These are phyloP conservation scores for Cochlearius cochlearius DNA, from an alignment of 2,113 vertebrate species.

Conservation along the genomic window DNA sequence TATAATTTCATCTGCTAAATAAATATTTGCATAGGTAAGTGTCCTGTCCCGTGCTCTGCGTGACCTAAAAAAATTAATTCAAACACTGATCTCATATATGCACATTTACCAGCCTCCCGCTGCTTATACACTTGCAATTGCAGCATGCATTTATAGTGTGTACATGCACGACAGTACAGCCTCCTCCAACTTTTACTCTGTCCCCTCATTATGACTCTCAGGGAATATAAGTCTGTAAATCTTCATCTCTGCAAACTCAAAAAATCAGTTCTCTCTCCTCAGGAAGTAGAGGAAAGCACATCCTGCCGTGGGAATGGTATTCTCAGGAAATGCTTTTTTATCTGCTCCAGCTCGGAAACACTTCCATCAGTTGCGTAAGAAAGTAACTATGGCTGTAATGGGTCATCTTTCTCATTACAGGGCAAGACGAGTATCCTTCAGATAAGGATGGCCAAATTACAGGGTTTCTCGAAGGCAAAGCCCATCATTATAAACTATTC, in stretches of 20 bases:
- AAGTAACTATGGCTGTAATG: not conserved
- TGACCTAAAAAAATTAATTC: not conserved
- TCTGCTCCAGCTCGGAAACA: not conserved
- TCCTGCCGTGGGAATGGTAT: not conserved
- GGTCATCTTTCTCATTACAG: not conserved
- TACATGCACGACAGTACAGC: not conserved
- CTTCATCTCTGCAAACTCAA: not conserved
- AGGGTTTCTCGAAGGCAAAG: not conserved
- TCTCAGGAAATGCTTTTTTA: not conserved
- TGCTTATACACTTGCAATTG: not conserved
- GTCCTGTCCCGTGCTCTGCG: not conserved
- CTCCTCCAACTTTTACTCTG: not conserved
- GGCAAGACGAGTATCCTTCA: not conserved
- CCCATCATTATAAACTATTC: not conserved
- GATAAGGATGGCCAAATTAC: not conserved
- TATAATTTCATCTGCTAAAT: not conserved
- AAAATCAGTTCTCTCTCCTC: not conserved
- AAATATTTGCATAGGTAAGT: not conserved
- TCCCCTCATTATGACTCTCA: not conserved
- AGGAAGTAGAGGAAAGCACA: not conserved
- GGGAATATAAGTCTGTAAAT: not conserved
- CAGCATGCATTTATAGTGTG: not conserved
- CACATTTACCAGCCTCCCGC: not conserved
- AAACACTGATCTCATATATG: not conserved
- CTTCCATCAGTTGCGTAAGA: rapidly evolving